Evolutionary conservation across 2,888 invertebrate species (phyloP), one percentile per base, ranked within the genome.

Genomic region (Rhagium mordax): DNA sequence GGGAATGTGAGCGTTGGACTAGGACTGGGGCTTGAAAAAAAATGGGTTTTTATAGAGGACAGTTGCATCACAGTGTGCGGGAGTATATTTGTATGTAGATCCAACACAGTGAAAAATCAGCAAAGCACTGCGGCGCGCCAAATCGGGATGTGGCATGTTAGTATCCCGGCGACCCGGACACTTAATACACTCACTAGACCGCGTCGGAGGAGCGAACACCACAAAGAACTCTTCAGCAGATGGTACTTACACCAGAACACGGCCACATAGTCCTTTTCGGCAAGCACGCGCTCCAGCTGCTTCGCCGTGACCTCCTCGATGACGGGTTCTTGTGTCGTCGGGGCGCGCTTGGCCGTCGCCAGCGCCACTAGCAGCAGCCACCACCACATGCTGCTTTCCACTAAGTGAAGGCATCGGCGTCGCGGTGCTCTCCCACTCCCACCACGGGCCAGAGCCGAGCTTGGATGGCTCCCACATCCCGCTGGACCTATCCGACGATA

Each of bases 291-390:
- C 88, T 96, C 96, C 90, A 96, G 92, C 90, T 96, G 95, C 90
- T 96, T 96, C 88, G 95, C 93, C 89, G 95, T 95, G 90, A 96
- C 96, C 91, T 96, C 96, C 90, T 96, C 96, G 91, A 96, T 96
- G 90, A 95, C 93, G 88, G 95, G 95, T 88, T 83, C 89, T 89
- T 89, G 86, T 88, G 86, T 81, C 85, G 86, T 79, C 80, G 86
- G 84, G 79, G 86, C 84, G 79, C 86, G 87, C 81, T 85, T 86
- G 81, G 86, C 86, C 80, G 88, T 87, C 87, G 84, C 86, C 84
- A 87, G 88, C 89, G 89, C 88, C 88, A 89, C 88, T 85, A 91
- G 89, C 88, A 91, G 89, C 88, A 91, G 88, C 87, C 86, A 87
- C 87, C 87, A 86, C 87, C 87, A 86, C 87, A 87, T 87, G 86